Percentiles rank a stretch among this genome's conserved stretches.
Conservation (phyloP, 2,797 vertebrate species). For the Hapalemur alaotrensis region DNA sequence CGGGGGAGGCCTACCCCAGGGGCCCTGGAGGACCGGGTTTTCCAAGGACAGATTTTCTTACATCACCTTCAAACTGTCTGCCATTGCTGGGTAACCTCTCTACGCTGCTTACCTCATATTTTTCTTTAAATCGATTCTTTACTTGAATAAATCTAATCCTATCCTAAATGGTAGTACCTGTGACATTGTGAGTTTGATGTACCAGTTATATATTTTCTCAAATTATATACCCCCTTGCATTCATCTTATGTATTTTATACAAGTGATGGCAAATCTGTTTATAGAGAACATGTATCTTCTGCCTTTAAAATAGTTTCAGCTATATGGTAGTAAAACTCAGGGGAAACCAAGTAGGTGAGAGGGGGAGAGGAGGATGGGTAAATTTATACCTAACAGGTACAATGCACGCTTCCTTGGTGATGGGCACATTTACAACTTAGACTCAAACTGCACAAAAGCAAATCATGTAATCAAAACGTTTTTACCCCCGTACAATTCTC, state of each 20-base stretch:
- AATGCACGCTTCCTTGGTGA: too few relatives aligned
- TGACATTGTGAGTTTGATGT: not conserved
- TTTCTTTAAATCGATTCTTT: not conserved
- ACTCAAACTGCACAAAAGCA: too few relatives aligned
- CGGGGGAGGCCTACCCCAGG: not conserved
- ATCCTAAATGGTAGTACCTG: not conserved
- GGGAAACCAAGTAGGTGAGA: too few relatives aligned
- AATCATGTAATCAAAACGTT: too few relatives aligned
- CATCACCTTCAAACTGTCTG: not conserved
- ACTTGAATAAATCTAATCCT: not conserved
- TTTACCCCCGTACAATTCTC: too few relatives aligned
- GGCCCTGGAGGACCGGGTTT: not conserved
- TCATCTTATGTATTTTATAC: not conserved
- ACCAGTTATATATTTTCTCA: not conserved
- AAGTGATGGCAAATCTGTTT: not conserved
- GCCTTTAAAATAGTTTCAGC: conserved; percentile 18
- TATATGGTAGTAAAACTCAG: not conserved
- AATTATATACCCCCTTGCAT: not conserved
- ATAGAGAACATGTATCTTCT: not conserved
- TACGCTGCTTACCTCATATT: not conserved
- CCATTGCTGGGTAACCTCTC: too few relatives aligned
- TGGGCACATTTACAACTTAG: too few relatives aligned
- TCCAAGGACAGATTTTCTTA: not conserved
- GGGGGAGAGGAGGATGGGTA: too few relatives aligned
- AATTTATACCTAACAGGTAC: too few relatives aligned